Evolutionary conservation across 2,888 invertebrate species (phyloP).

Genomic region (Cataglyphis altisquamis): DNA sequence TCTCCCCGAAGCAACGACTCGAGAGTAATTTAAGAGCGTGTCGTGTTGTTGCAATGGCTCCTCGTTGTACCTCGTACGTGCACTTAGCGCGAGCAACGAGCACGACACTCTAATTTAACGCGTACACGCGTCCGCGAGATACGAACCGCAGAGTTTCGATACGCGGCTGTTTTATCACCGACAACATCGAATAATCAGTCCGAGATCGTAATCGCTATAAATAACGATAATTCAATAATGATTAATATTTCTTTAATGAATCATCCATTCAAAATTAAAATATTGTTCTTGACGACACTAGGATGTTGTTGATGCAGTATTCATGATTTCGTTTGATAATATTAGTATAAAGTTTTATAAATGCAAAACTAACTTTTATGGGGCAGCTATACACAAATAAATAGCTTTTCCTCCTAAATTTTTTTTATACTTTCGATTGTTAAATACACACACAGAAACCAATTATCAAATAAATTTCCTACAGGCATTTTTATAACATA

Average conservation of each 20-base stretch:
- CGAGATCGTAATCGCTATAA: background rate
- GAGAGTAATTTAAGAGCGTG: slow-evolving; percentile 54
- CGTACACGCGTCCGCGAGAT: slow-evolving; percentile 27
- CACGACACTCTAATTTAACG: slow-evolving; percentile 52
- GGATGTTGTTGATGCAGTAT: background rate
- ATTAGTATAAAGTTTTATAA: background rate
- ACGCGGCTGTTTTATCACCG: slow-evolving; percentile 23
- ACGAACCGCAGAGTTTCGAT: background rate
- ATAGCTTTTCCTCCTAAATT: background rate
- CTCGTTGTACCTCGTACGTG: slow-evolving; percentile 51
- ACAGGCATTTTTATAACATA: background rate
- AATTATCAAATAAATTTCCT: background rate
- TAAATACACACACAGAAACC: no score
- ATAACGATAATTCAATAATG: slow-evolving; percentile 8
- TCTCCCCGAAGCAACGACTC: slow-evolving; percentile 42
- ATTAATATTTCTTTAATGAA: slow-evolving; percentile 20
- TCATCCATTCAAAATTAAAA: background rate
- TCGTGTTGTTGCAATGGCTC: slow-evolving; percentile 46
- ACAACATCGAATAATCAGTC: slow-evolving; percentile 17
- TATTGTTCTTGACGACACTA: background rate
- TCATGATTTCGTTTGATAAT: background rate
- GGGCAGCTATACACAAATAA: background rate
- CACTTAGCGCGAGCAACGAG: slow-evolving; percentile 49
- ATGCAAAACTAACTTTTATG: background rate
- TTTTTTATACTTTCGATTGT: background rate